Base-by-base conservation (phyloP, 2,888 invertebrate species). In the Xanthia icteritia region DNA sequence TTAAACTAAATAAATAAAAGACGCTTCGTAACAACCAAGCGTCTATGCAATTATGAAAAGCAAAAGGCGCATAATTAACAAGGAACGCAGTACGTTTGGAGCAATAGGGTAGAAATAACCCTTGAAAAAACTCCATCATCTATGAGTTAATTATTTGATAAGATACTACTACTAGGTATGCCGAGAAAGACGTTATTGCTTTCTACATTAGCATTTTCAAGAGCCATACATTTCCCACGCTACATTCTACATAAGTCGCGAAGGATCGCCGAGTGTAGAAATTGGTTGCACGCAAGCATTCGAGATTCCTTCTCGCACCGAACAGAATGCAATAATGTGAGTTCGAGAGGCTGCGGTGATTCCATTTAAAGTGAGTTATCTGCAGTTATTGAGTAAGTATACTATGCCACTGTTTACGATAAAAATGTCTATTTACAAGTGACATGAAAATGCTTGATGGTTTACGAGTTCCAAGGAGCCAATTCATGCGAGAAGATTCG, bases 251-350 rank as follows among this genome's bases (percentile, higher is more conserved):
- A 51, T 51, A 71, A 65, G 75, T 78, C 87, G 42, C 67, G 73
- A 74, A 73, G 73, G 77, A 87, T 73, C 69, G 79, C 51, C 1
- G 42, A 17, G 72, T 69, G 68, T 64, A 83, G 82, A 84, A 87
- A 88, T 89, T 88, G 88, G 83, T 84, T 77, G 81, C 88, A 79
- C 78, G 69, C 69, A 80, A 72, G 81, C 71, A 84, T 88, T 70
- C 82, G 27, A 69, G 73, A 88, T 83, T 79, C 89, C 75, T 73
- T 31, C 69, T 73, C 76, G 77, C 72, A 63, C 63, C 63, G 48
- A 63, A 45, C 67, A 86, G 88, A 89, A 88, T 88, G 88, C 86
- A 88, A 88, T 88, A 88, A 82, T 78, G 77, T 76, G 79, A 42
- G 54, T 67, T 67, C 69, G 71, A 64, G 71, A 64, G 9, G 27